Evolutionary conservation across 53 echinoderm and acorn worm species (phyloP), one percentile per base, ranked within the genome.

Genomic region (Actinopyga echinites): DNA sequence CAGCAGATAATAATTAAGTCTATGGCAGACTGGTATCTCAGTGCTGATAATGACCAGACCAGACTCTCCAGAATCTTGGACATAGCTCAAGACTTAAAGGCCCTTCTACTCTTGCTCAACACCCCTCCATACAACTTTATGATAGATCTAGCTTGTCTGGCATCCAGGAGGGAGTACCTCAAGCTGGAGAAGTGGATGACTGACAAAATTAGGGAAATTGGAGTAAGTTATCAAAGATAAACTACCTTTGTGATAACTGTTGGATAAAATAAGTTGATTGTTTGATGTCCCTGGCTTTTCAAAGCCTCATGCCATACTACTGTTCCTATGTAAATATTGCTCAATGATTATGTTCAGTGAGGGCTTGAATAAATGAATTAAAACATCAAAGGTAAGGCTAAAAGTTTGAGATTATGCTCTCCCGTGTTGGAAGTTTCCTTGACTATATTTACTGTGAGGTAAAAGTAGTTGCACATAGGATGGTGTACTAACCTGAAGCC

Each of bases 121-220:
- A 92, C 92, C 61, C 92, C 90, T 21, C 97, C 94, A 15, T 97
- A 94, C 83, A 86, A 87, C 44, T 97, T 97, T 30, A 94, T 97
- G 74, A 97, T 97, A 24, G 97, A 97, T 68, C 85, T 97, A 29
- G 97, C 97, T n/a, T 97, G 97, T 85, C 89, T 97, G 7, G 97
- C 97, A 0, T 97, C 97, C 13, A 75, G 97, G n/a, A 74, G 97
- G 33, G 97, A 94, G 79, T 97, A 97, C 80, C 94, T 97, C 10
- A 97, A 97, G 53, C 89, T 97, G 37, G 97, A 97, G 75, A 97
- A 97, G 63, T 97, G 97, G 97, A 92, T 97, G 90, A 97, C 94
- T 0, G 97, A 97, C 74, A 97, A 97, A 74, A 97, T 97, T 74
- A 90, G 97, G 57, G 97, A 97, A 82, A 90, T 94, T 79, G 97